These are phyloP conservation scores for Pampusana beccarii DNA, from an alignment of 2,113 vertebrate genomes.

Conservation along the genomic window DNA sequence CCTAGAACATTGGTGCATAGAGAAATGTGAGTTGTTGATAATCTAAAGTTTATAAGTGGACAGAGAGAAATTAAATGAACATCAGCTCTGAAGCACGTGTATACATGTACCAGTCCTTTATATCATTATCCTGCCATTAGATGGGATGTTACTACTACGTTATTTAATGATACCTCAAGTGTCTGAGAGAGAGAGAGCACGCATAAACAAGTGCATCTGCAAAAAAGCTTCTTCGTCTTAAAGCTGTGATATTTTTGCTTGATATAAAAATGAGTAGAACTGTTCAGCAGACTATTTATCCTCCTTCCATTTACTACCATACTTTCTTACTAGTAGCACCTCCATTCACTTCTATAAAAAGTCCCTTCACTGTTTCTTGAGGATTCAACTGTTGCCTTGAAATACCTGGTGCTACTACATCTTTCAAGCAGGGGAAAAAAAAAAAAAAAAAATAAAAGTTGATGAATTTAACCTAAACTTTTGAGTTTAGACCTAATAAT, in stretches of 20 bases:
- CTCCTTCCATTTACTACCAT: neutral
- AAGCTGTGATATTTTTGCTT: neutral
- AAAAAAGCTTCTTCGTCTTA: neutral
- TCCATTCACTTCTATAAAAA: neutral
- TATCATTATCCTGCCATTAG: neutral
- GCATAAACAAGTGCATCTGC: neutral
- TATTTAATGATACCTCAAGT: neutral
- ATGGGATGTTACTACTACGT: neutral
- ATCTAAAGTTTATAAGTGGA: neutral
- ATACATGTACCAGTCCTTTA: neutral
- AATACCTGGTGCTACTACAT: neutral
- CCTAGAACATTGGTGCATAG: neutral
- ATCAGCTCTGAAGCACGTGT: neutral
- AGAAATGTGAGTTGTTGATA: neutral
- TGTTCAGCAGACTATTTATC: neutral
- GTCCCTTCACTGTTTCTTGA: neutral
- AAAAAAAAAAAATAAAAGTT: neutral
- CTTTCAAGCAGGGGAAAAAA: neutral
- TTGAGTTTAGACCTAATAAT: neutral
- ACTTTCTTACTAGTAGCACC: neutral
- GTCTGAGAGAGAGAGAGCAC: neutral
- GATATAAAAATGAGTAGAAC: rapidly evolving
- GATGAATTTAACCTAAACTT: neutral
- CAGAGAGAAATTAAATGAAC: neutral
- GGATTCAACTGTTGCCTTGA: neutral